Evolutionary conservation across 2,797 vertebrate genomes (phyloP).

Genomic region (Eupleurogrammus muticus): DNA sequence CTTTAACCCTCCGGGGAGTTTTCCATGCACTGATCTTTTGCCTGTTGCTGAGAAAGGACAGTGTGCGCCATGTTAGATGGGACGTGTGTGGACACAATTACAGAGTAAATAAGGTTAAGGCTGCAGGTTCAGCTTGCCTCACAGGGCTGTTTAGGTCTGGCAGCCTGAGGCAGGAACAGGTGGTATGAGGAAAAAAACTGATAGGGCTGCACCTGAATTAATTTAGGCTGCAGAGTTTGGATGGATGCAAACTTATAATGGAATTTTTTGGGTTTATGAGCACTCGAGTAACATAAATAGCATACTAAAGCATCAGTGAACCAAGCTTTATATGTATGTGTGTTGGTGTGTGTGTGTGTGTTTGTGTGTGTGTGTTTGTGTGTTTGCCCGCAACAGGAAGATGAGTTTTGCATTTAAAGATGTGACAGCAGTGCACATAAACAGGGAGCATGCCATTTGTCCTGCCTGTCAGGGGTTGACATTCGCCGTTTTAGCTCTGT

Average conservation of each 20-base stretch:
- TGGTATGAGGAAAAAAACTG: constrained; percentile 43
- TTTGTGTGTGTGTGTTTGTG: neutral
- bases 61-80: constrained; percentile 28
- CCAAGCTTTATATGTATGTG: neutral
- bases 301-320: constrained; percentile 33
- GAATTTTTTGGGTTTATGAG: constrained; percentile 45
- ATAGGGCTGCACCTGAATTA: constrained; percentile 45
- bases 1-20: constrained; percentile 38
- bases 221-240: constrained; percentile 36
- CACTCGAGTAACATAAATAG: constrained; percentile 29
- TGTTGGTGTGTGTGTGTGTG: too few relatives aligned
- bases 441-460: constrained; percentile 29
- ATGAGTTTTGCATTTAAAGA: constrained; percentile 33
- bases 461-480: constrained; percentile 59
- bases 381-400: constrained; percentile 13
- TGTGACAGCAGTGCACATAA: constrained; percentile 40
- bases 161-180: constrained; percentile 44
- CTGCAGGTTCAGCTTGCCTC: constrained; percentile 29
- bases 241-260: constrained; percentile 42
- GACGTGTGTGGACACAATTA: constrained; percentile 33
- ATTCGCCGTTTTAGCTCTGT: constrained; percentile 43
- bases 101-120: constrained; percentile 46
- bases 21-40: constrained; percentile 3
- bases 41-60: constrained; percentile 35
- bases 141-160: constrained; percentile 32